Evolutionary conservation across 2,888 invertebrate species (phyloP), one percentile per base, ranked within the genome.

Genomic region (Dynastes hyllus): DNA sequence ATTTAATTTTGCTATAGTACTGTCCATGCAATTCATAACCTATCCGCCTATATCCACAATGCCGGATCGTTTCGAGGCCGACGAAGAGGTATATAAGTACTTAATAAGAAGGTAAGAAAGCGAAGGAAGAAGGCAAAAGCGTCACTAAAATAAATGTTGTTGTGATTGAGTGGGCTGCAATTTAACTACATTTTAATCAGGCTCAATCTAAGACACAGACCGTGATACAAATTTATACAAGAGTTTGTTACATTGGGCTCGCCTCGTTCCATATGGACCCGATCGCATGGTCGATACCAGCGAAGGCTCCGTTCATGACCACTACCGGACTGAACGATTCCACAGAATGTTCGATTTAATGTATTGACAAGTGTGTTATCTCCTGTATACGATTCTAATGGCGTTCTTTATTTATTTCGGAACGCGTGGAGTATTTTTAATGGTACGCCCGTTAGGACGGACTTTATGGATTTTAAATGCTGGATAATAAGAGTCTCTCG

Each of bases 151-250:
- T 83, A 82, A 83, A 82, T 81, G 83, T 80, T 83, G 82, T 82
- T 83, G 83, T 83, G 84, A 83, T 84, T 82, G 84, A 88, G 88
- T 88, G 88, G 88, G 88, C 86, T 86, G 88, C 84, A 84, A 85
- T 86, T 86, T 87, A 88, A 89, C 88, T 87, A 88, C 88, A 86
- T 87, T 88, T 88, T 89, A 89, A 89, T 89, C 88, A 87, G 87
- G 82, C 84, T 84, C 87, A 87, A 88, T 89, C 88, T 88, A 87
- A 87, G 87, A 88, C 88, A 88, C 87, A 75, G 87, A 85, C 87
- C 84, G 86, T 85, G 87, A 88, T 88, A 89, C 89, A 88, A 89
- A 89, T 89, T 88, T 89, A 88, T 88, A 89, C 88, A 88, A 88
- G 88, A 85, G 86, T 86, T 86, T 83, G 87, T 87, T 86, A 87